Base-by-base conservation (phyloP, 2,797 vertebrate genomes). In the Galagoides demidoff region DNA sequence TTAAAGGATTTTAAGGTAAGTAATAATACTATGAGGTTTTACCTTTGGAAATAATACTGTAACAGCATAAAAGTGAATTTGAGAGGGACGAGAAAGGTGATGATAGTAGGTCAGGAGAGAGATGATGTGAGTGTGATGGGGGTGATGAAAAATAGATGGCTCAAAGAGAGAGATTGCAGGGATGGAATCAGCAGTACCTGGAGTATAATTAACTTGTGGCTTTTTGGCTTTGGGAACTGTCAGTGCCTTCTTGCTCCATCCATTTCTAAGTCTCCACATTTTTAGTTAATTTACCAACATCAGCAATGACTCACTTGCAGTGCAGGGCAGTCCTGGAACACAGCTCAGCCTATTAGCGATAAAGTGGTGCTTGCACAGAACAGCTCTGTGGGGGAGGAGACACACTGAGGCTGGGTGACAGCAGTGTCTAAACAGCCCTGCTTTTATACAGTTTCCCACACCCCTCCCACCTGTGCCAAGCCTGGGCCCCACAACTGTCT, bases 1-100 rank as follows among this genome's bases (percentile, higher is more conserved):
- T 64, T 91, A 39, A 73, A 77, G 63, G 19, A 16, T 78, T 95
- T 92, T 91, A 81, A 91, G 25, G 70, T 89, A 39, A 4, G 7
- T 79, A 73, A 63, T 37, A 43, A 34, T 55, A 55, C 3, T 29
- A 7, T 88, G 66, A 16, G 16, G 31, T 76, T 87, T 84, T 84
- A 31, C 59, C 29, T 92, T 95, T 68, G 37, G 4, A 88, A 92
- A 83, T 81, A 63, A 16, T 59, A 11, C 57, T 66, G 1, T 79
- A 78, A 71, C 7, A 49, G 29, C 11, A 74, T 63, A 57, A 90
- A 74, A 79, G 27, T 79, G 37, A 63, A 77, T 34, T 85, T 52
- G n/a, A 97, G 82, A 79, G 45, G 20, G 0, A 57, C 43, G 49
- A 91, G 17, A 43, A 85, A 66, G 2, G 1, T 7, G 63, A 34